These are phyloP conservation scores for Epirrita christyi DNA, from an alignment of 2,888 invertebrate genomes.

Conservation along the genomic window DNA sequence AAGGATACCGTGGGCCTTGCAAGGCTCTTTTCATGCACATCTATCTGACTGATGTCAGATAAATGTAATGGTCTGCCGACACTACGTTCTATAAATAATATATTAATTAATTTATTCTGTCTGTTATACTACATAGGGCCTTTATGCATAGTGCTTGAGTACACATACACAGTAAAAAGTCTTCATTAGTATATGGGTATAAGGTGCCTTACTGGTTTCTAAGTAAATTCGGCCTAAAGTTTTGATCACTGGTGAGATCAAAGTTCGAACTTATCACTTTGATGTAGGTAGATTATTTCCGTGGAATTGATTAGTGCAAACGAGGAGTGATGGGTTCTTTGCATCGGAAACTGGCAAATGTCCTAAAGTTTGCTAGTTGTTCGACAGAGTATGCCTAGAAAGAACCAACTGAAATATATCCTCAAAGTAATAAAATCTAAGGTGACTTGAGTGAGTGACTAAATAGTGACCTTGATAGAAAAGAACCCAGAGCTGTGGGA, in stretches of 20 bases:
- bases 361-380: constrained; percentile 3
- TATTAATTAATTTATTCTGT: too few species aligned
- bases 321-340: constrained; percentile 7
- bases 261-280: constrained; percentile 20
- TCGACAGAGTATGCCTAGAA: too few species aligned
- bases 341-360: constrained; percentile 2
- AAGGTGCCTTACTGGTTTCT: not conserved
- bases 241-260: constrained; percentile 10
- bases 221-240: constrained; percentile 1
- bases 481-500: too few species aligned
- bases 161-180: too few species aligned
- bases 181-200: too few species aligned
- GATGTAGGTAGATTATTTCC: constrained; percentile 15
- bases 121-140: too few species aligned
- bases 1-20: too few species aligned
- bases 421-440: not conserved
- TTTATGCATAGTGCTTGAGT: too few species aligned
- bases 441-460: not conserved
- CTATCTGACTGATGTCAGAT: too few species aligned
- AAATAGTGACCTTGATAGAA: not conserved
- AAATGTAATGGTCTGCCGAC: too few species aligned
- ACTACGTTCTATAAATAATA: too few species aligned
- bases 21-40: too few species aligned
- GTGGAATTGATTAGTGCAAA: constrained; percentile 13
- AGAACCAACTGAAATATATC: not conserved